Base-by-base conservation (phyloP, 2,113 vertebrate genomes). In the Neopipo cinnamomea region DNA sequence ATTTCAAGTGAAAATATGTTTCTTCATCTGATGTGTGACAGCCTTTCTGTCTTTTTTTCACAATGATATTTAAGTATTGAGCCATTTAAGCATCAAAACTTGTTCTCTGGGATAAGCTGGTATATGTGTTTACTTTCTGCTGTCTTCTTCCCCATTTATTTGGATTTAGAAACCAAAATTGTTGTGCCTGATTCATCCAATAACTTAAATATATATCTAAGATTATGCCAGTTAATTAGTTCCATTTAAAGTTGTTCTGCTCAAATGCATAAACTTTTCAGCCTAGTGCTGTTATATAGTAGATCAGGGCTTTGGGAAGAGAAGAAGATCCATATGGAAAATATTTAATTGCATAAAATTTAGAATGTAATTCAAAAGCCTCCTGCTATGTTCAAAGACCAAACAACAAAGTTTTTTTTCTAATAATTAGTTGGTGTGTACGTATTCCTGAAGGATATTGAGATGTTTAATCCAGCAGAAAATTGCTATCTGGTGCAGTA, bases 161-260 rank as follows among this genome's bases (percentile, higher is more conserved):
- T 65, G 27, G 33, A 66, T 80, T 66, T 88, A 39, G 30, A 56
- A 71, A 55, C 25, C 6, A 44, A 79, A 85, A 90, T 41, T 74
- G 24, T 79, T 87, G 41, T 50, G 50, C 14, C 52, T 91, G 75
- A 84, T 83, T 86, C 47, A 84, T 83, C 67, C 74, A 88, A 83
- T 63, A 80, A 63, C 55, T 85, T 50, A 80, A 94, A 88, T 80
- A 84, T 16, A 9, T 90, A n/a, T 85, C 79, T 94, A 94, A 91
- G 94, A 88, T 91, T 83, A 67, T 72, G 71, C 67, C 47, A 35
- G 42, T 70, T 85, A 85, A 93, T 91, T 85, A 90, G 67, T 58
- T 85, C 67, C 25, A 93, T 88, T 96, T 96, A 66, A 94, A 91
- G 67, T 53, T 83, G 25, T 89, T 88, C 74, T 83, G 74, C 78